A percentile compares a stretch with the other conserved stretches of the same genome.
These are phyloP conservation scores for Spea bombifrons DNA, from an alignment of 2,113 vertebrate species.

Conservation along the genomic window DNA sequence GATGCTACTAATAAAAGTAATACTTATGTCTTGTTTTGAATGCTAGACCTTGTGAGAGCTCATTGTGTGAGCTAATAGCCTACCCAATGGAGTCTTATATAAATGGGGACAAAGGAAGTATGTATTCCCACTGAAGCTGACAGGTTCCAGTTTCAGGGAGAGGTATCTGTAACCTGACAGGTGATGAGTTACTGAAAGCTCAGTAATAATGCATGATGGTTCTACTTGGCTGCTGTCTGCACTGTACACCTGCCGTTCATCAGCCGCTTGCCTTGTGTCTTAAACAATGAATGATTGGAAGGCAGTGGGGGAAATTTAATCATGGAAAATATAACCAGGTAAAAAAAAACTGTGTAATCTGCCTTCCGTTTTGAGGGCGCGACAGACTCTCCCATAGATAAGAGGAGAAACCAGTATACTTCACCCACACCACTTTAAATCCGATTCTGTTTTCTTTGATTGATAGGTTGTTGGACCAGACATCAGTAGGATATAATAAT, in stretches of 20 bases:
- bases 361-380: background rate
- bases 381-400: background rate
- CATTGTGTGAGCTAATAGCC: slow-evolving; percentile 7
- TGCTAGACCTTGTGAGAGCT: too few species aligned
- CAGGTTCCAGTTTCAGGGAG: slow-evolving; percentile 49
- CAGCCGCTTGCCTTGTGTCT: background rate
- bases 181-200: slow-evolving; percentile 45
- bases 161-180: slow-evolving; percentile 49
- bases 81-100: slow-evolving; percentile 18
- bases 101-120: slow-evolving; percentile 22
- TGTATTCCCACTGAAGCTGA: slow-evolving; percentile 5
- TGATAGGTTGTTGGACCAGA: too few species aligned
- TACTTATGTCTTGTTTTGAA: too few species aligned
- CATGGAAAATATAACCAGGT: slow-evolving; percentile 26
- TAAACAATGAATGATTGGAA: background rate
- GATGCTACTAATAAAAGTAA: too few species aligned
- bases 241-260: slow-evolving; percentile 16
- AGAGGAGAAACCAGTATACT: background rate
- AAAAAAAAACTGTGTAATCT: background rate
- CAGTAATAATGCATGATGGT: slow-evolving; percentile 62
- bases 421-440: background rate
- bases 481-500: too few species aligned
- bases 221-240: background rate
- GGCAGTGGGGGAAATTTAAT: background rate
- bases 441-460: too few species aligned